Conservation (phyloP, 2,113 vertebrate species). For the Rissa tridactyla region DNA sequence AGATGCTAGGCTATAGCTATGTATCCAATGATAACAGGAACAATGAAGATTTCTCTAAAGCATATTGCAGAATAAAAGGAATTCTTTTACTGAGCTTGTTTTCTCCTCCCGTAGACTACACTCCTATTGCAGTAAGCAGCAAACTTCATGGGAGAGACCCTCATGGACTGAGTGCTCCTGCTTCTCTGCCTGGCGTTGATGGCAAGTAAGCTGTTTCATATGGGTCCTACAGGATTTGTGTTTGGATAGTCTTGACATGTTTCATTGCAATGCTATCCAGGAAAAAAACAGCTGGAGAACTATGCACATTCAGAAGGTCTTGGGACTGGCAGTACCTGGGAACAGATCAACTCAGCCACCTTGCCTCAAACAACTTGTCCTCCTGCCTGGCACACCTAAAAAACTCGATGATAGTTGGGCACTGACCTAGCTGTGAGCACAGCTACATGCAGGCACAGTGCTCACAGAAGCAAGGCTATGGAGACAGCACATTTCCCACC, state of each 20-base stretch:
- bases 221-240: not conserved
- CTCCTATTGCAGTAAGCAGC: not conserved
- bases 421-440: not conserved
- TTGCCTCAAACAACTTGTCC: not conserved
- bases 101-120: not conserved
- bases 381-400: not conserved
- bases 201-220: not conserved
- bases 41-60: not conserved
- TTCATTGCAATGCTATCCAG: not conserved
- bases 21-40: not conserved
- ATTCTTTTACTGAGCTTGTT: not conserved
- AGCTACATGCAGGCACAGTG: not conserved
- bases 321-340: accelerated
- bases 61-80: not conserved
- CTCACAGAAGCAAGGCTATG: not conserved
- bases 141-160: not conserved
- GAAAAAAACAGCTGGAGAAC: not conserved
- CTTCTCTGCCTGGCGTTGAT: not conserved
- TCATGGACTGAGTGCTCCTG: not conserved
- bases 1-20: not conserved
- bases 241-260: not conserved
- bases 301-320: not conserved
- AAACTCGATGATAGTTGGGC: not conserved
- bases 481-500: not conserved
- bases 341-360: not conserved